phyloP scores from a whole-genome alignment of 2,888 invertebrate species.

The Hololepta plana region DNA sequence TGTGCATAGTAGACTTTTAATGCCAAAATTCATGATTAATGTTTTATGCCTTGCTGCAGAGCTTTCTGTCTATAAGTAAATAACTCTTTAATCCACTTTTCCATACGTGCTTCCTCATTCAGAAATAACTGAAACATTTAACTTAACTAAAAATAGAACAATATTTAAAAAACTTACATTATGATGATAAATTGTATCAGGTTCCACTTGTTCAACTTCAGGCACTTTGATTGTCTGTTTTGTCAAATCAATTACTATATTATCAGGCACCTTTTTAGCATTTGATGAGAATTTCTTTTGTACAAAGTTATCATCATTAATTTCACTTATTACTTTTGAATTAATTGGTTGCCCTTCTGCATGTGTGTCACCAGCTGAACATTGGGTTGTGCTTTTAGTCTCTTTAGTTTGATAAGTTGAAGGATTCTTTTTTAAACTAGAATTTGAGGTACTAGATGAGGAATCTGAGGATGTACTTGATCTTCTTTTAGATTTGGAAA shows the following conservation, averaged over 20 bases:
- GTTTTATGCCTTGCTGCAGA: conserved; percentile 18
- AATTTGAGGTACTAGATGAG: conserved; percentile 11
- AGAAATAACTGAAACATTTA: conserved; percentile 41
- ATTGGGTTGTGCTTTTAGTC: conserved; percentile 4
- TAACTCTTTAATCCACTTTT: conserved; percentile 51
- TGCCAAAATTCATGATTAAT: neutral
- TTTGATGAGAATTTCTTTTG: conserved; percentile 29
- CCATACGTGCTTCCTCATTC: conserved; percentile 46
- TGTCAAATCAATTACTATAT: conserved; percentile 55
- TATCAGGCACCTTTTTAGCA: conserved; percentile 40
- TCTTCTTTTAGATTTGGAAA: conserved; percentile 16
- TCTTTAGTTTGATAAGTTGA: no score
- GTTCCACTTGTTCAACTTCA: conserved; percentile 32
- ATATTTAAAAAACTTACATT: conserved; percentile 31
- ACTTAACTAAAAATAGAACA: conserved; percentile 2
- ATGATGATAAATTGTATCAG: conserved; percentile 46
- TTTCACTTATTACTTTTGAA: conserved; percentile 42
- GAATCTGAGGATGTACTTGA: conserved; percentile 10
- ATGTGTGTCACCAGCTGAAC: conserved; percentile 1
- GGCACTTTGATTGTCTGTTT: conserved; percentile 53
- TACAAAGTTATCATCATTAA: conserved; percentile 50
- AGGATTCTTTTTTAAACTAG: conserved; percentile 8
- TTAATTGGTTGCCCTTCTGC: conserved; percentile 35
- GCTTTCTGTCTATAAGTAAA: conserved; percentile 26
- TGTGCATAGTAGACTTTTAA: neutral